These are phyloP conservation scores for Equus przewalskii DNA, from an alignment of 2,113 vertebrate species.

Conservation along the genomic window DNA sequence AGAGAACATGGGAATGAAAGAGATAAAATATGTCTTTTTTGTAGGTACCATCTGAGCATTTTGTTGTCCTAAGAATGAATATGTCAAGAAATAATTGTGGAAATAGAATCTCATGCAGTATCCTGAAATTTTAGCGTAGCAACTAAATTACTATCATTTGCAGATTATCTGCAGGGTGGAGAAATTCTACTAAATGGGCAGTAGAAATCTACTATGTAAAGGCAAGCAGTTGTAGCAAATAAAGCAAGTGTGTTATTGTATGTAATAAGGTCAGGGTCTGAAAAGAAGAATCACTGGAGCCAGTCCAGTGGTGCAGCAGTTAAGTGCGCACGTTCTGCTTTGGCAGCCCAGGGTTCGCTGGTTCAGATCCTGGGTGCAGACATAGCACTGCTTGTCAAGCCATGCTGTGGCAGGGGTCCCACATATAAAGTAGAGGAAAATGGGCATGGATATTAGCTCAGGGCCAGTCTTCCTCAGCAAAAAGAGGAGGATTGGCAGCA, in stretches of 20 bases:
- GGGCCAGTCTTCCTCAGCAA: too few species aligned
- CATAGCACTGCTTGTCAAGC: too few species aligned
- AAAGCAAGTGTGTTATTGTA: background rate
- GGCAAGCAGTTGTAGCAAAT: background rate
- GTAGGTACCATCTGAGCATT: background rate
- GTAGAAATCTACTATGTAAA: background rate
- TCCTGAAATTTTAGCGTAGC: background rate
- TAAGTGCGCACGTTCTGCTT: too few species aligned
- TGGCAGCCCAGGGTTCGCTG: too few species aligned
- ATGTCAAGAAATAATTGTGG: background rate
- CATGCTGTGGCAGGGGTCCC: too few species aligned
- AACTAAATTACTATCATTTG: constrained; percentile 5
- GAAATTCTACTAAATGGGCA: constrained; percentile 27
- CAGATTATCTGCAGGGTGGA: background rate
- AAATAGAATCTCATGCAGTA: background rate
- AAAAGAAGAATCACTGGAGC: background rate
- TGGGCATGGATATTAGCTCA: too few species aligned
- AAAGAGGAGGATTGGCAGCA: too few species aligned
- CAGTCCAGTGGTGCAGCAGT: too few species aligned
- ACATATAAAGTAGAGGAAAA: too few species aligned
- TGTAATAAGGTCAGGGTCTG: constrained; percentile 43
- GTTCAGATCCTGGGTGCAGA: too few species aligned
- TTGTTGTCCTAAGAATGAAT: background rate
- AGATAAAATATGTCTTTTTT: background rate
- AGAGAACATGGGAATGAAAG: background rate